Base-by-base conservation (phyloP, 2,113 vertebrate species). In the Lepisosteus oculatus region DNA sequence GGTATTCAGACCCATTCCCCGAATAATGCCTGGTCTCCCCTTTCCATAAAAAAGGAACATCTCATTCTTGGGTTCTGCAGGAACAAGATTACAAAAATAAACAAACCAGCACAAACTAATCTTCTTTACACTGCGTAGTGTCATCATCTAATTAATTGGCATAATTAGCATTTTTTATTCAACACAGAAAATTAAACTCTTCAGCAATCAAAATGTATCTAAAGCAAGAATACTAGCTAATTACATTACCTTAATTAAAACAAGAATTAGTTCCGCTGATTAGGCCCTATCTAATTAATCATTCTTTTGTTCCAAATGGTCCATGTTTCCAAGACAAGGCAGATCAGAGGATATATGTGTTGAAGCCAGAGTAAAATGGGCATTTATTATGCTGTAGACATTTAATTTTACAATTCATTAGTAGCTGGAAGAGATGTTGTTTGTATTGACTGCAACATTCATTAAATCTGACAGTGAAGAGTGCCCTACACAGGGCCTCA, bases 21-120 rank as follows among this genome's bases (percentile, higher is more conserved):
- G 89, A 76, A 99, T 95, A 74, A 98, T 94, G 78, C 97, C 97
- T 0, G 97, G 97, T 57, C 97, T 93, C 7, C 97, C 97, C 88
- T 99, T 99, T 29, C 97, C 97, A 80, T 99, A 99, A 90, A 99
- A 98, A 68, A 99, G 93, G 89, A 99, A 99, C 80, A 99, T 89
- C 79, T 98, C 94, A 78, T 92, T 96, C 87, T 96, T 98, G 43
- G 96, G 97, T 87, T 94, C 97, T 99, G 87, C 55, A 86, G 88
- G 86, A 85, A 80, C 80, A 86, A 84, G 90, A 89, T 93, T 87
- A 90, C 78, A 82, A 76, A 80, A 66, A 85, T 87, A 87, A 91
- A 89, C 81, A 86, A 79, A 62, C 67, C 78, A 78, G 15, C 81
- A 79, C 67, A 72, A 71, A 77, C 79, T 90, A 90, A 91, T 90